Percentiles rank a stretch among this genome's conserved stretches.
phyloP scores from a whole-genome alignment of 2,113 vertebrate species.

The Hyla sarda region DNA sequence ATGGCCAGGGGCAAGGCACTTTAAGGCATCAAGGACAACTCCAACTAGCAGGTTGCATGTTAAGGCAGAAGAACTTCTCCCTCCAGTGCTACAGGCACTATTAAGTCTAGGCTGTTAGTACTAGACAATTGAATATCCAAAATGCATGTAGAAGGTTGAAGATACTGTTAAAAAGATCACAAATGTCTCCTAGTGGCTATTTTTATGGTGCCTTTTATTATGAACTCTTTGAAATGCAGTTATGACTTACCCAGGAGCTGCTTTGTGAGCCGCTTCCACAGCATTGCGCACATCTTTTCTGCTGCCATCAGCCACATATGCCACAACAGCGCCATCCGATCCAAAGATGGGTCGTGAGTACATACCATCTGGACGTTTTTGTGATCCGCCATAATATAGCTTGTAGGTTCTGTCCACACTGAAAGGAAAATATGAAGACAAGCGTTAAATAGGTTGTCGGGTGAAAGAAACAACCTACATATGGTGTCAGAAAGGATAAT shows the following conservation, averaged over 20 bases:
- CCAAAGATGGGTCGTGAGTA: conserved; percentile 74
- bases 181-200: background rate
- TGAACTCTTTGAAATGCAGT: background rate
- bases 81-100: no score
- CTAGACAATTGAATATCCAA: background rate
- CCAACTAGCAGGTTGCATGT: background rate
- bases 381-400: conserved; percentile 78
- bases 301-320: conserved; percentile 80
- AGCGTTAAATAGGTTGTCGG: no score
- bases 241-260: conserved; percentile 76
- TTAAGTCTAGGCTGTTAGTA: no score
- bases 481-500: no score
- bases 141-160: background rate
- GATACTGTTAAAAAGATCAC: background rate
- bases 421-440: background rate
- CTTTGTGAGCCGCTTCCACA: conserved; percentile 81
- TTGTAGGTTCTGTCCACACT: conserved; percentile 76
- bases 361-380: conserved; percentile 79
- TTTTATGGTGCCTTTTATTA: background rate
- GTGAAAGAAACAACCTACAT: no score
- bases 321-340: conserved; percentile 67
- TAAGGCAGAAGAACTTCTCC: no score
- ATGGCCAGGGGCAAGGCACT: background rate
- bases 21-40: background rate
- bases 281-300: conserved; percentile 83